Conservation (phyloP, 2,888 invertebrate genomes). For the Cylloceria caligata region DNA sequence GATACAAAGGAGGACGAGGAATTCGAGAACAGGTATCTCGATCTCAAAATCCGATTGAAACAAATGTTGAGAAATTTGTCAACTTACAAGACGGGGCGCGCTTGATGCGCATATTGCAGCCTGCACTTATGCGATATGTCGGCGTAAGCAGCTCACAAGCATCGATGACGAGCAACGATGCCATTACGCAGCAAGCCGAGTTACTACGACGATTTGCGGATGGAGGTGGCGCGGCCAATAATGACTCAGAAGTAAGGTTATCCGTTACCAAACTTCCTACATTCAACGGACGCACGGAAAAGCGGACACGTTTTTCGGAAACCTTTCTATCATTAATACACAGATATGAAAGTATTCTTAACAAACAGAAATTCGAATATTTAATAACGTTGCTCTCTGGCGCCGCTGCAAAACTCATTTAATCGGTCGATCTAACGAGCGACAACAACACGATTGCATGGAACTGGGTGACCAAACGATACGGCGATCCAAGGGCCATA, state of each 20-base stretch:
- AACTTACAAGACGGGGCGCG: not conserved
- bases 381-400: constrained; percentile 48
- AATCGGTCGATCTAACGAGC: constrained; percentile 60
- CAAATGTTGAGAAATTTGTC: constrained; percentile 41
- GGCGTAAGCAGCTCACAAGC: constrained; percentile 23
- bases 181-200: constrained; percentile 32
- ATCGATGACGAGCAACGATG: constrained; percentile 31
- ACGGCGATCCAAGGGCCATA: constrained; percentile 63
- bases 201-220: too few relatives aligned
- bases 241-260: too few relatives aligned
- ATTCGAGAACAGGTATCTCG: constrained; percentile 50
- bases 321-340: too few relatives aligned
- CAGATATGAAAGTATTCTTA: constrained; percentile 39
- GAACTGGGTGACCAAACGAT: constrained; percentile 61
- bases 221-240: too few relatives aligned
- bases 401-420: constrained; percentile 60
- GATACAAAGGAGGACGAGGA: constrained; percentile 25
- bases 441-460: constrained; percentile 63
- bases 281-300: too few relatives aligned
- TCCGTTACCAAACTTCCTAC: too few relatives aligned
- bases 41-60: constrained; percentile 48
- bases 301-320: too few relatives aligned
- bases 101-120: constrained; percentile 46
- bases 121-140: constrained; percentile 30
- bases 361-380: constrained; percentile 65